Conservation (phyloP, 2,888 invertebrate species). For the Cephus pygmeus region DNA sequence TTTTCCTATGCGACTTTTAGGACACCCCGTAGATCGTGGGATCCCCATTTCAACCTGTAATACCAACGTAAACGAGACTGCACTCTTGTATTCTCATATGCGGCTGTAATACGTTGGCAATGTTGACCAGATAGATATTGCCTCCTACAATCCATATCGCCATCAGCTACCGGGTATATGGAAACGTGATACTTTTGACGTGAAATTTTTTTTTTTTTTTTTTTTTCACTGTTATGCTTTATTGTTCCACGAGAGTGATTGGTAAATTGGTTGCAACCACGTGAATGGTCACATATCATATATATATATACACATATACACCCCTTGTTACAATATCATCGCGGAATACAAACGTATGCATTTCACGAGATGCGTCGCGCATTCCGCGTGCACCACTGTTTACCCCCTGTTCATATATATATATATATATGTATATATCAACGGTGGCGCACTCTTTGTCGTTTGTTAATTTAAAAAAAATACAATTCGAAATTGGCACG, state of each 20-base stretch:
- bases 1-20: background rate
- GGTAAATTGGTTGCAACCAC: slow-evolving; percentile 46
- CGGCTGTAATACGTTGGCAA: background rate
- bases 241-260: slow-evolving; percentile 52
- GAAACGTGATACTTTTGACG: slow-evolving; percentile 51
- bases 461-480: background rate
- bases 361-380: background rate
- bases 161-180: slow-evolving; percentile 27
- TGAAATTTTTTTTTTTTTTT: slow-evolving; percentile 31
- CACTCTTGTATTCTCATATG: background rate
- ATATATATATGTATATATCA: background rate
- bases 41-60: background rate
- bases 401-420: background rate
- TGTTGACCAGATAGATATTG: background rate
- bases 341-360: background rate
- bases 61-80: background rate
- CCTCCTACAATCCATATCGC: background rate
- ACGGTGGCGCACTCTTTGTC: background rate
- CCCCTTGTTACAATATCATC: background rate
- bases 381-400: background rate
- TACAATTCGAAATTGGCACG: background rate
- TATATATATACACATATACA: too few relatives aligned
- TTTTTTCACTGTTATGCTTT: slow-evolving; percentile 46
- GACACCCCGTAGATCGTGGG: background rate
- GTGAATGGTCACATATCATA: slow-evolving; percentile 12